Conservation (phyloP, 2,797 vertebrate genomes). For the Micromesistius poutassou region DNA sequence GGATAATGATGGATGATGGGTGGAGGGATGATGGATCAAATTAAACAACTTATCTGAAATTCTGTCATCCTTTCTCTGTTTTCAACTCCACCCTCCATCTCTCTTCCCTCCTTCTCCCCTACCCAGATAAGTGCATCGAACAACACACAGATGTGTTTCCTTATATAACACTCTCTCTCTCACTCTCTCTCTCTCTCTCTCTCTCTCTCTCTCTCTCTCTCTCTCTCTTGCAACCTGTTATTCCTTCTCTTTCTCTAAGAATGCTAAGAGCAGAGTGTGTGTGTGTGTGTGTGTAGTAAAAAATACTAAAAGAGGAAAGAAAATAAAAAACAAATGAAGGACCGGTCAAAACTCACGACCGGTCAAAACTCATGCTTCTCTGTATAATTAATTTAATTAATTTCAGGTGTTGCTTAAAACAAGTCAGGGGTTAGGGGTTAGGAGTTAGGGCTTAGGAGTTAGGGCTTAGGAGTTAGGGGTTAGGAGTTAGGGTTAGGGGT, state of each 20-base stretch:
- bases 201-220: not conserved
- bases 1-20: not conserved
- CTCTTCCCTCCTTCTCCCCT: not conserved
- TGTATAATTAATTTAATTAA: too few relatives aligned
- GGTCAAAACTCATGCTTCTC: too few relatives aligned
- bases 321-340: too few relatives aligned
- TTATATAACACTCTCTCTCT: not conserved
- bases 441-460: too few relatives aligned
- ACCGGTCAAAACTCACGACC: too few relatives aligned
- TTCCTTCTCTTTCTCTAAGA: not conserved
- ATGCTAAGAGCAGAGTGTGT: not conserved
- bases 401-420: too few relatives aligned
- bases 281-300: not conserved
- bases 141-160: not conserved
- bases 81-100: not conserved
- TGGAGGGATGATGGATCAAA: not conserved
- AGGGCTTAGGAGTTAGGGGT: too few relatives aligned
- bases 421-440: too few relatives aligned
- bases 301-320: too few relatives aligned
- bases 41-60: too few relatives aligned
- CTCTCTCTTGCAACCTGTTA: not conserved
- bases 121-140: not conserved
- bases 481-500: too few relatives aligned
- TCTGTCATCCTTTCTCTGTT: too few relatives aligned
- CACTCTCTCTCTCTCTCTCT: not conserved